Base-by-base conservation (phyloP, 2,888 invertebrate genomes). In the Loripinus fragilis region DNA sequence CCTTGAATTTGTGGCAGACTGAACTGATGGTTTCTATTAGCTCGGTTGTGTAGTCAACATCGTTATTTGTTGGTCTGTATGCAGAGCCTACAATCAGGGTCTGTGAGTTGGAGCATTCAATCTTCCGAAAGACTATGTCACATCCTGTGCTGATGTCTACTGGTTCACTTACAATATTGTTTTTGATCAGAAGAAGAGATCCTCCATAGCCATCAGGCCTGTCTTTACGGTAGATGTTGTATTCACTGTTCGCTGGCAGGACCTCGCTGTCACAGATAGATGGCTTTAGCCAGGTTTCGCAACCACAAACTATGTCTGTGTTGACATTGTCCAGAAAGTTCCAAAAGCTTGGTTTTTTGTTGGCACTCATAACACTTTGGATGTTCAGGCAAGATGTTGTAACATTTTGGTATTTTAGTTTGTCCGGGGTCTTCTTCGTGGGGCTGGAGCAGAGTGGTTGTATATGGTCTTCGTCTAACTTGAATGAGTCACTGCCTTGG, bases 171-270 rank as follows among this genome's bases (percentile, higher is more conserved):
- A n/a, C 20, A 23, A 74, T 74, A 35, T 55, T 66, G 23, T 55
- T 42, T 28, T 38, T 70, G 28, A 60, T 67, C 28, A 71, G 33
- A 12, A 71, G 66, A 12, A 78, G 45, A 15, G 48, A 35, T 0
- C 71, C 71, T 48, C n/a, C n/a, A n/a, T 78, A 78, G 2, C 67
- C 71, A 55, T 78, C 78, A 30, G 60, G 23, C 33, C 71, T 65
- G 23, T 74, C 71, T 45, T 71, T 78, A 3, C 78, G 38, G 33
- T 55, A 33, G 12, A 69, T 28, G 28, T 42, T 67, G 23, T 74
- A 74, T 17, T 45, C 38, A 28, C 66, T 69, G 48, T 66, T 74
- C 15, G 52, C 17, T 41, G 74, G 78, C 1, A 74, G 38, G 42
- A 71, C 28, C 28, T 71, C 74, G 30, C 50, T 48, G 30, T 50